Evolutionary conservation across 2,888 invertebrate species (phyloP).

Genomic region (Drepana falcataria): DNA sequence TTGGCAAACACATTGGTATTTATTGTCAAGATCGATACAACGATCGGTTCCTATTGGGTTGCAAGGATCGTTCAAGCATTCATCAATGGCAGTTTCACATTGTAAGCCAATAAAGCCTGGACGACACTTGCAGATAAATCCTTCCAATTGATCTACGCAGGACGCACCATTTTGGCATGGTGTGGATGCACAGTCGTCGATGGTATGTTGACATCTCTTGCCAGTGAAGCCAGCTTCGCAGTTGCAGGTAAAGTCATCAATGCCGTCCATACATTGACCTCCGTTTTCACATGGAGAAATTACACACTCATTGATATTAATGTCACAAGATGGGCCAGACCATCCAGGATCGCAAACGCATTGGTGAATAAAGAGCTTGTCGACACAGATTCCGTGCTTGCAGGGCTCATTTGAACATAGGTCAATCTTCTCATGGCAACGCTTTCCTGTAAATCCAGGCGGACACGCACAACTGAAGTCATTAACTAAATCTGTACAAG

Average conservation of each 20-base stretch:
- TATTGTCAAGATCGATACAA: constrained; percentile 93
- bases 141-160: constrained; percentile 92
- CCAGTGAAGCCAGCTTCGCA: constrained; percentile 97
- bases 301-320: constrained; percentile 94
- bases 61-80: constrained; percentile 94
- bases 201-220: constrained; percentile 93
- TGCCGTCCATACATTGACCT: constrained; percentile 92
- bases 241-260: constrained; percentile 90
- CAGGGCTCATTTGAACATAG: constrained; percentile 94
- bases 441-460: constrained; percentile 95
- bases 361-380: constrained; percentile 90
- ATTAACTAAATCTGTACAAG: constrained; percentile 95
- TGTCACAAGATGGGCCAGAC: constrained; percentile 91
- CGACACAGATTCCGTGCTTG: constrained; percentile 94
- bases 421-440: constrained; percentile 97
- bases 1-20: constrained; percentile 91
- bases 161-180: constrained; percentile 96
- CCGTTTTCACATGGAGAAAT: constrained; percentile 94
- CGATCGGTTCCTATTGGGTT: constrained; percentile 92
- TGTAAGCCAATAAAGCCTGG: constrained; percentile 95
- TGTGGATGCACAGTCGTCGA: constrained; percentile 92
- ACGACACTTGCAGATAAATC: constrained; percentile 94
- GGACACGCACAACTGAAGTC: constrained; percentile 97
- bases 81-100: constrained; percentile 95
- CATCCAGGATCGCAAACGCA: constrained; percentile 96